Conservation (phyloP, 1,140 invertebrate species). For the Drosophila bocqueti region DNA sequence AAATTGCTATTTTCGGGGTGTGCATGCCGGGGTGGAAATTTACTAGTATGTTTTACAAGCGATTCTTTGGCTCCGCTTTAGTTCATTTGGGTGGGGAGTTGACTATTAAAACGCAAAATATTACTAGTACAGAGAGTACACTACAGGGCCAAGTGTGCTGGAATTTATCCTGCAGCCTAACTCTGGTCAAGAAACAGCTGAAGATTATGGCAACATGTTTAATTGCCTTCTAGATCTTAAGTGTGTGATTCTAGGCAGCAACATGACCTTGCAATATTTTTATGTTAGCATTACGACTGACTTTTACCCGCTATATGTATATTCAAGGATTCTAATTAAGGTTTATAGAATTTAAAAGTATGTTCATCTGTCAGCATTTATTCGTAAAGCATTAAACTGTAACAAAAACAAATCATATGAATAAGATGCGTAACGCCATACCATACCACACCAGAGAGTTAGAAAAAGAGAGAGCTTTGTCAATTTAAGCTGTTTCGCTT, state of each 20-base stretch:
- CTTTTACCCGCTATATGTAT: neutral
- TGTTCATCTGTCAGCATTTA: neutral
- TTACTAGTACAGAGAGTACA: neutral
- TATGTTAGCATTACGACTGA: neutral
- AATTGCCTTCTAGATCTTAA: neutral
- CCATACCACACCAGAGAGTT: neutral
- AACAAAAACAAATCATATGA: too few species aligned
- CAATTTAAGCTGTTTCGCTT: neutral
- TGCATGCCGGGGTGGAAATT: neutral
- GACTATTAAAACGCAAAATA: neutral
- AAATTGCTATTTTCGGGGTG: slow-evolving; percentile 57
- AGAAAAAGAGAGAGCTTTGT: neutral
- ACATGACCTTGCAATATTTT: neutral
- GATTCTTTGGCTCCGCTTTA: neutral
- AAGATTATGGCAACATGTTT: slow-evolving; percentile 6
- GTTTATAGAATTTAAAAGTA: neutral
- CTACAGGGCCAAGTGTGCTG: slow-evolving; percentile 15
- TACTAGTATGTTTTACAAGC: neutral
- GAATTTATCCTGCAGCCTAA: neutral
- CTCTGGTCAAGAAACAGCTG: neutral
- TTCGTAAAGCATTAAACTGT: neutral
- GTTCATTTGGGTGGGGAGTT: neutral
- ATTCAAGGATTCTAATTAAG: neutral
- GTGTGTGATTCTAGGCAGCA: neutral
- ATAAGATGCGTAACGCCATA: neutral